A percentile compares a stretch with the other conserved stretches of the same genome.
These are phyloP conservation scores for Lutraria lutraria DNA, from an alignment of 2,888 invertebrate species.

Conservation along the genomic window DNA sequence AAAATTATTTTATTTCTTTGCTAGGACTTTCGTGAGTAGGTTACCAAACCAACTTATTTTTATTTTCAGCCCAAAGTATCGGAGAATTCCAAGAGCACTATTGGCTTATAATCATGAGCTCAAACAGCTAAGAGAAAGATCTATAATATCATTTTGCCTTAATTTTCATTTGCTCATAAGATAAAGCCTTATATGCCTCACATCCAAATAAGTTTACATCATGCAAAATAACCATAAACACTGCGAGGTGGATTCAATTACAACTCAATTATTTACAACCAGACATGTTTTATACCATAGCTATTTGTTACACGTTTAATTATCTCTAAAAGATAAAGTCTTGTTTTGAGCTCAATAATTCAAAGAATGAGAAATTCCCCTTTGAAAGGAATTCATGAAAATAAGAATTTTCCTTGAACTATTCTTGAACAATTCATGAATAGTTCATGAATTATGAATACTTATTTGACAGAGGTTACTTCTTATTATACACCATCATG, in stretches of 20 bases:
- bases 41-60: no score
- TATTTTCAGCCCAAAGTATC: neutral
- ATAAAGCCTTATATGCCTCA: neutral
- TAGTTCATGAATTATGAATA: no score
- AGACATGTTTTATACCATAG: constrained; percentile 43
- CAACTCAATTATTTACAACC: constrained; percentile 47
- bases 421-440: no score
- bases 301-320: constrained; percentile 43
- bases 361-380: no score
- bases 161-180: neutral
- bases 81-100: neutral
- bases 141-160: neutral
- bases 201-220: neutral
- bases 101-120: neutral
- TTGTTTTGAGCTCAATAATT: no score
- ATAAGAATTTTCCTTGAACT: no score
- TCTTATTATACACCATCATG: neutral
- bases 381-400: no score
- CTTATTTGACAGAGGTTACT: no score
- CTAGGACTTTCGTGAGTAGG: no score
- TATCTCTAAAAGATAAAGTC: neutral
- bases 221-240: constrained; percentile 1
- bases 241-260: neutral
- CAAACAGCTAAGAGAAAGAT: neutral
- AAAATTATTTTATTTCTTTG: no score